Conservation (phyloP, 2,888 invertebrate genomes). For the Mellilla xanthometata region DNA sequence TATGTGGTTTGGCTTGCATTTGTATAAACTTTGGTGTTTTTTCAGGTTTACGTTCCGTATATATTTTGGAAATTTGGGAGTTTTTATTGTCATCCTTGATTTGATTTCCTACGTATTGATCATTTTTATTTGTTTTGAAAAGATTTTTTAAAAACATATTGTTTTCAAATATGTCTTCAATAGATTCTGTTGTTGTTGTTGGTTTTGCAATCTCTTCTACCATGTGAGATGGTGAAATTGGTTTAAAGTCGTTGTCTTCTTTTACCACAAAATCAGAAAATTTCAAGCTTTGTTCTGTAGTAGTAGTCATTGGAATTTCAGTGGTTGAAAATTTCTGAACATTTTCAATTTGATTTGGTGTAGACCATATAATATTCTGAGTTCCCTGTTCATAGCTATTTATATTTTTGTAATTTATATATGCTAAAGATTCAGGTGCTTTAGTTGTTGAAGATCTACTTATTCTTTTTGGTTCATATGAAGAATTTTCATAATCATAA, state of each 20-base stretch:
- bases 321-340: slow-evolving; percentile 35
- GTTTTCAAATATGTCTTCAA: slow-evolving; percentile 49
- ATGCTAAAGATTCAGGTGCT: slow-evolving; percentile 22
- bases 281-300: slow-evolving; percentile 28
- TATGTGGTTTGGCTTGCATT: slow-evolving; percentile 46
- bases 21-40: slow-evolving; percentile 52
- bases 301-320: slow-evolving; percentile 33
- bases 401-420: slow-evolving; percentile 12
- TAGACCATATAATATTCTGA: slow-evolving; percentile 24
- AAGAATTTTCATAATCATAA: slow-evolving; percentile 54
- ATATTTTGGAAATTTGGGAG: slow-evolving; percentile 32
- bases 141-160: slow-evolving; percentile 69
- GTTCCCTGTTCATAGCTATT: slow-evolving; percentile 11
- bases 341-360: slow-evolving; percentile 30
- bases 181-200: slow-evolving; percentile 40
- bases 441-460: slow-evolving; percentile 28
- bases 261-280: slow-evolving; percentile 43
- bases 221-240: slow-evolving; percentile 34
- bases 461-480: slow-evolving; percentile 32
- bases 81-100: slow-evolving; percentile 33
- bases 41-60: slow-evolving; percentile 44
- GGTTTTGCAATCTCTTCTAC: slow-evolving; percentile 29
- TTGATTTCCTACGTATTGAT: slow-evolving; percentile 34
- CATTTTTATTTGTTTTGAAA: slow-evolving; percentile 40
- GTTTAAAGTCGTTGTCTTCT: slow-evolving; percentile 46